A percentile compares a stretch with the other conserved stretches of the same genome.
Evolutionary conservation across 2,797 vertebrate species (phyloP).

Genomic region (Etheostoma nigrum): DNA sequence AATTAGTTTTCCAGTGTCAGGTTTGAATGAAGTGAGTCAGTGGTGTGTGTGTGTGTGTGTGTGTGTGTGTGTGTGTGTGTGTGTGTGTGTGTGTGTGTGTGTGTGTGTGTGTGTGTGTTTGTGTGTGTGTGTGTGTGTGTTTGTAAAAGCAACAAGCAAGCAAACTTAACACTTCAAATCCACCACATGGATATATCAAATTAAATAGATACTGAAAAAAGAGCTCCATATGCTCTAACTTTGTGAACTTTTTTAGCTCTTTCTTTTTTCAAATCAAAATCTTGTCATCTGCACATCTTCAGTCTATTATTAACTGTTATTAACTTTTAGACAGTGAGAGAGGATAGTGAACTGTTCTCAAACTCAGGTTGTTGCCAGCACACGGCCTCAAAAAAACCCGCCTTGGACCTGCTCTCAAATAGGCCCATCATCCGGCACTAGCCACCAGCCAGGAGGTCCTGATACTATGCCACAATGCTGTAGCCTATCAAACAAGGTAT

Average conservation of each 20-base stretch:
- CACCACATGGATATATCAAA: background rate
- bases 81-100: background rate
- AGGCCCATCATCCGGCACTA: too few species aligned
- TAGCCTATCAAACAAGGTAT: too few species aligned
- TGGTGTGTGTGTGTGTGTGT: too few species aligned
- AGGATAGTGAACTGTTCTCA: conserved; percentile 16
- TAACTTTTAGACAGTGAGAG: background rate
- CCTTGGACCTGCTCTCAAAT: too few species aligned
- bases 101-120: too few species aligned
- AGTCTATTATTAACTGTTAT: conserved; percentile 5
- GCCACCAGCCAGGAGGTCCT: too few species aligned
- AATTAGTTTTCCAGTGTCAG: too few species aligned
- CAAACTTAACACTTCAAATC: background rate
- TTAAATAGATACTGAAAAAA: background rate
- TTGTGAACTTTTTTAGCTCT: background rate
- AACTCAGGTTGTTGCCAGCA: conserved; percentile 31
- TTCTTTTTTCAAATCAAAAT: conserved; percentile 17
- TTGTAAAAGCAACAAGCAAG: conserved; percentile 6
- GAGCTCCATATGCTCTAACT: background rate
- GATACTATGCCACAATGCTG: too few species aligned
- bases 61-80: background rate
- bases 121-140: background rate
- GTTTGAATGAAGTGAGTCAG: too few species aligned
- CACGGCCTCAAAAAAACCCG: background rate
- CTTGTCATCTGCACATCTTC: background rate